Evolutionary conservation across 2,797 vertebrate genomes (phyloP).

Genomic region (Chiroxiphia lanceolata): DNA sequence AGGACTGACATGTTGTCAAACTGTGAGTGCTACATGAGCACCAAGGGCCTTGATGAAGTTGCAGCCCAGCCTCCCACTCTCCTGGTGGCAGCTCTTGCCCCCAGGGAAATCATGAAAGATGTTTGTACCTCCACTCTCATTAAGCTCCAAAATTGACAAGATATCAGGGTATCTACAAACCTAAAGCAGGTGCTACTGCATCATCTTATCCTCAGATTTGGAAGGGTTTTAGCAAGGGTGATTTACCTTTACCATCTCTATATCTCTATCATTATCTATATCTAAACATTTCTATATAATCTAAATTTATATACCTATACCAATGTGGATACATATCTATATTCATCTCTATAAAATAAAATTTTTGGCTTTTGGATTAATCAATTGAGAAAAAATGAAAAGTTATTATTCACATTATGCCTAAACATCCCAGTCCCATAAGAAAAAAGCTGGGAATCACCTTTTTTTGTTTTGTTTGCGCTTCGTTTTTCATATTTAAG

Average conservation of each 20-base stretch:
- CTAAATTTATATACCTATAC: no score
- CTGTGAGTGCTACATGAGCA: background rate
- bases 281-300: background rate
- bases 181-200: background rate
- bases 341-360: background rate
- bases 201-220: background rate
- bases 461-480: rapidly evolving
- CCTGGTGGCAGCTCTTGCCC: background rate
- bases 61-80: background rate
- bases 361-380: background rate
- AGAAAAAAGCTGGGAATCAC: background rate
- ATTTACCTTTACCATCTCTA: background rate
- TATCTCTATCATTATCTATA: background rate
- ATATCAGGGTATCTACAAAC: background rate
- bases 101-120: background rate
- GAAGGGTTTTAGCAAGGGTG: background rate
- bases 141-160: background rate
- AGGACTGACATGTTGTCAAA: background rate
- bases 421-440: background rate
- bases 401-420: rapidly evolving
- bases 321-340: background rate
- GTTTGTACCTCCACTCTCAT: background rate
- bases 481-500: background rate
- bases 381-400: rapidly evolving
- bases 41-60: rapidly evolving